Percentiles rank a stretch among this genome's conserved stretches.
These are phyloP conservation scores for Falco punctatus DNA, from an alignment of 2,113 vertebrate genomes.

Conservation along the genomic window DNA sequence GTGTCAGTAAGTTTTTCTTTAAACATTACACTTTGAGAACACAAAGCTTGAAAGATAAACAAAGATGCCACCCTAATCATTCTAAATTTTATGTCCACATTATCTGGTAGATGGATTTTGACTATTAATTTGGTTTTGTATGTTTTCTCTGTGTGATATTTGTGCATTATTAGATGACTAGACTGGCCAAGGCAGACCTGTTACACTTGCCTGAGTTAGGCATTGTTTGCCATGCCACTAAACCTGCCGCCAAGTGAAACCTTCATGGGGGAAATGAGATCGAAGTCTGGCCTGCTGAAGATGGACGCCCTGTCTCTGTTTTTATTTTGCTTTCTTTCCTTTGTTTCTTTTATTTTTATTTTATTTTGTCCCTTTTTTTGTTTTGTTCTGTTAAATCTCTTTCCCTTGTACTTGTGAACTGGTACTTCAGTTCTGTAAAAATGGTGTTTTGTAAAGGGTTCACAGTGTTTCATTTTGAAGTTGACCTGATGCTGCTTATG, in stretches of 20 bases:
- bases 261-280: constrained; percentile 99
- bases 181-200: constrained; percentile 99
- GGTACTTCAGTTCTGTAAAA: constrained; percentile 80
- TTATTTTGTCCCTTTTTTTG: constrained; percentile 86
- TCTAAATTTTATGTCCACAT: constrained; percentile 85
- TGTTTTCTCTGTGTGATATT: constrained; percentile 99
- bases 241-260: constrained; percentile 96
- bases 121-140: constrained; percentile 99
- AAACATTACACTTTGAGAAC: constrained; percentile 68
- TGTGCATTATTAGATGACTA: constrained; percentile 99
- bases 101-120: constrained; percentile 95
- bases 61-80: constrained; percentile 76
- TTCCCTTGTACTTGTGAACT: constrained; percentile 82
- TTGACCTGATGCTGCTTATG: constrained; percentile 59
- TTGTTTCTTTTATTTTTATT: constrained; percentile 65
- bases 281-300: constrained; percentile 96
- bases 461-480: constrained; percentile 69
- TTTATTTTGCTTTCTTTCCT: constrained; percentile 84
- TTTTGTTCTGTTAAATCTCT: constrained; percentile 82
- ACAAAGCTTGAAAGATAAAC: constrained; percentile 69
- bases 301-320: constrained; percentile 99
- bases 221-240: constrained; percentile 99
- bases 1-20: constrained; percentile 66
- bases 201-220: constrained; percentile 99
- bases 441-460: constrained; percentile 79